phyloP scores from a whole-genome alignment of 2,888 invertebrate species.

The Petrolisthes cinctipes region DNA sequence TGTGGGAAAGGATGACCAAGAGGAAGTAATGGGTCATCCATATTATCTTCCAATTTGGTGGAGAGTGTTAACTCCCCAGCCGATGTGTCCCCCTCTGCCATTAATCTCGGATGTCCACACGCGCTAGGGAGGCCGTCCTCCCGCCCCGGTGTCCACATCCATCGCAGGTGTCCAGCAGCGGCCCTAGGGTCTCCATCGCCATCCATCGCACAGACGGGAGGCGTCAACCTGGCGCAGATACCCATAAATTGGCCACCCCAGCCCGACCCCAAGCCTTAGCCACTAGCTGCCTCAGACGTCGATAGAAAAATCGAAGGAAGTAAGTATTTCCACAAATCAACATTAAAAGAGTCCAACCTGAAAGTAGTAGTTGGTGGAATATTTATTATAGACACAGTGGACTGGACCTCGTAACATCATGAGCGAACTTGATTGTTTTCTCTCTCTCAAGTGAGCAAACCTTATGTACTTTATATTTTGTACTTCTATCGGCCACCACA shows the following conservation, averaged over 20 bases:
- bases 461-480: conserved; percentile 16
- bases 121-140: conserved; percentile 38
- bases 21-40: neutral
- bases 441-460: too few relatives aligned
- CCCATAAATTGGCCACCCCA: conserved; percentile 31
- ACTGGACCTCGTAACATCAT: too few relatives aligned
- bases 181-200: conserved; percentile 35
- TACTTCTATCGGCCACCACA: conserved; percentile 3
- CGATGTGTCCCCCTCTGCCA: conserved; percentile 36
- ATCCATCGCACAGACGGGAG: conserved; percentile 52
- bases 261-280: neutral
- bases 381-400: too few relatives aligned
- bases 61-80: conserved; percentile 37
- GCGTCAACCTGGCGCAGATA: conserved; percentile 42
- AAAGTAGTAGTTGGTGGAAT: too few relatives aligned
- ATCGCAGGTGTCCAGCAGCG: conserved; percentile 41
- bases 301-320: too few relatives aligned
- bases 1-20: neutral
- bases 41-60: conserved; percentile 45
- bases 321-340: too few relatives aligned
- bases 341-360: too few relatives aligned
- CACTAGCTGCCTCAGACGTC: too few relatives aligned
- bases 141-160: conserved; percentile 49
- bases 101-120: conserved; percentile 46
- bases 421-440: too few relatives aligned